phyloP scores from a whole-genome alignment of 2,888 invertebrate genomes.

The Hemistola chrysoprasaria region DNA sequence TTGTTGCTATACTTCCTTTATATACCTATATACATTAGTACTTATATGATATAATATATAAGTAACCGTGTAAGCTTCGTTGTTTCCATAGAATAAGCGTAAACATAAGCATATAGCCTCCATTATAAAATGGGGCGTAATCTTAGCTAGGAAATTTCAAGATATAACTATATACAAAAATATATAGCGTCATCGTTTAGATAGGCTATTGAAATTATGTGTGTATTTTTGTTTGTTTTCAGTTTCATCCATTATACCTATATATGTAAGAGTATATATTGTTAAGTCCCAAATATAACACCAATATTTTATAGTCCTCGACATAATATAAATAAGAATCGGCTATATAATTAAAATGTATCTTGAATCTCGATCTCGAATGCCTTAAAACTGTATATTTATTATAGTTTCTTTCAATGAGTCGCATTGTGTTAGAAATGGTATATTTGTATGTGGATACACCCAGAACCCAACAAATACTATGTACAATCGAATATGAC shows the following conservation, averaged over 20 bases:
- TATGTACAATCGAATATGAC: no score
- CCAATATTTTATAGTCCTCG: conserved; percentile 37
- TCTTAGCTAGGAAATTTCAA: conserved; percentile 71
- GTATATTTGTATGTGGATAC: conserved; percentile 29
- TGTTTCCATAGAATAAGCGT: conserved; percentile 42
- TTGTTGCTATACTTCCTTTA: conserved; percentile 63
- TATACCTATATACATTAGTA: conserved; percentile 46
- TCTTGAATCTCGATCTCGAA: conserved; percentile 23
- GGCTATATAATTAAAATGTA: conserved; percentile 21
- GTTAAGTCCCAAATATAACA: conserved; percentile 39
- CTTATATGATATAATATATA: conserved; percentile 25
- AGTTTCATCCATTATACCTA: conserved; percentile 18
- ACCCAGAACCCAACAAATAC: no score
- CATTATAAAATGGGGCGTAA: conserved; percentile 52
- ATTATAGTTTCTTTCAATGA: conserved; percentile 30
- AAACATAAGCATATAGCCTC: conserved; percentile 37
- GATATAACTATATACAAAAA: conserved; percentile 63
- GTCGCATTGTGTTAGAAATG: conserved; percentile 46
- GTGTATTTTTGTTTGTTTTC: conserved; percentile 18
- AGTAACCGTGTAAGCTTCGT: conserved; percentile 45
- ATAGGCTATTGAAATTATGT: conserved; percentile 58
- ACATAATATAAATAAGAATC: conserved; percentile 28
- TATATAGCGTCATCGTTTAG: conserved; percentile 62
- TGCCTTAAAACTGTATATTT: conserved; percentile 36
- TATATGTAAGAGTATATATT: conserved; percentile 29